Conservation (phyloP, 1,140 invertebrate species). For the Lepidostoma basale region DNA sequence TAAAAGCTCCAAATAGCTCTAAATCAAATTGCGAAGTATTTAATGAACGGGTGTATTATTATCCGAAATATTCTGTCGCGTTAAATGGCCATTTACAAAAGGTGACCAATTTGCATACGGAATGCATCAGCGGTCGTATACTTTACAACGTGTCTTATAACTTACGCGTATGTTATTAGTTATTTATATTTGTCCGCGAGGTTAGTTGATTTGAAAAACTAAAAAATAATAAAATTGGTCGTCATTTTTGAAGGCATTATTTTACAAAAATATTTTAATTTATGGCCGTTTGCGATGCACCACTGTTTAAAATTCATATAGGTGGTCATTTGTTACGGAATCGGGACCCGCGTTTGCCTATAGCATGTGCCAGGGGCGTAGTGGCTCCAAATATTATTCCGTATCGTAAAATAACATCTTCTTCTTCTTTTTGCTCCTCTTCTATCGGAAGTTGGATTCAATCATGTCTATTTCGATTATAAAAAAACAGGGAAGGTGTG, state of each 20-base stretch:
- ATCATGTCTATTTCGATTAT: too few relatives aligned
- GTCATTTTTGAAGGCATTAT: conserved; percentile 12
- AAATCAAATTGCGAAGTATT: too few relatives aligned
- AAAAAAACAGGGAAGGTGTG: too few relatives aligned
- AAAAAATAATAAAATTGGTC: conserved; percentile 20
- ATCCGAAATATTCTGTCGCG: conserved; percentile 14
- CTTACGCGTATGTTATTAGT: conserved; percentile 2
- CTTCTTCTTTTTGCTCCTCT: too few relatives aligned
- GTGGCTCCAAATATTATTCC: background rate
- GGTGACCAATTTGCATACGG: conserved; percentile 5
- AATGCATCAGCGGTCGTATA: conserved; percentile 12
- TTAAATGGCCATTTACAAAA: conserved; percentile 1
- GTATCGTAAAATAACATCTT: background rate
- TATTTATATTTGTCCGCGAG: conserved; percentile 27
- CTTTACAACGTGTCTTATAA: background rate
- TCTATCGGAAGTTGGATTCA: too few relatives aligned
- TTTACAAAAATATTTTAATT: conserved; percentile 20
- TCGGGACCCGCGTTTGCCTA: background rate
- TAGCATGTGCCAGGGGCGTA: background rate
- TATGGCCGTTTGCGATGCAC: conserved; percentile 16
- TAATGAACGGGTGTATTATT: too few relatives aligned
- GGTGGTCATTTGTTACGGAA: conserved; percentile 11
- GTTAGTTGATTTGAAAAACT: conserved; percentile 6
- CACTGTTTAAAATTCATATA: conserved; percentile 20
- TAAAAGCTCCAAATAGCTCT: too few relatives aligned